These are phyloP conservation scores for Nycticryphes semicollaris DNA, from an alignment of 2,113 vertebrate genomes.

Conservation along the genomic window DNA sequence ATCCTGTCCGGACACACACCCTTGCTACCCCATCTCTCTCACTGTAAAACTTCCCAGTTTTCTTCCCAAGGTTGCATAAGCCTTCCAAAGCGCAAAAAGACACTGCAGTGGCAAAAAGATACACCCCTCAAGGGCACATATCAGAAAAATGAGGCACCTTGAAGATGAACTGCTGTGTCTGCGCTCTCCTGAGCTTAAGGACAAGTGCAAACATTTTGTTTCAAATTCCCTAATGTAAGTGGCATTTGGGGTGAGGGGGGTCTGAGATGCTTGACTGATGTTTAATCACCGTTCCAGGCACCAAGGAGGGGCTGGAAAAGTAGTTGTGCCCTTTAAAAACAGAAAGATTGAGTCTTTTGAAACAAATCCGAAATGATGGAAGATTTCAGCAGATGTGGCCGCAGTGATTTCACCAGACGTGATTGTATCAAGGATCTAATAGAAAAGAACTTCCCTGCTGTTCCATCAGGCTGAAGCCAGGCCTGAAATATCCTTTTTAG, in stretches of 20 bases:
- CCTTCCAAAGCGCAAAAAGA: neutral
- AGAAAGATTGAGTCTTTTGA: constrained; percentile 55
- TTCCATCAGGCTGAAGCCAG: constrained; percentile 47
- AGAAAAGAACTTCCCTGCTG: constrained; percentile 70
- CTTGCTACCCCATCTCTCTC: neutral
- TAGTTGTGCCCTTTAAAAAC: constrained; percentile 23
- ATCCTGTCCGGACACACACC: neutral
- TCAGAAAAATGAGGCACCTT: neutral
- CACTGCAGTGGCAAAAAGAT: neutral
- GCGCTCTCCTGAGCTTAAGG: neutral
- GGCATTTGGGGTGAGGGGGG: neutral
- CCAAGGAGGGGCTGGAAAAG: constrained; percentile 7
- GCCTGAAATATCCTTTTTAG: constrained; percentile 57
- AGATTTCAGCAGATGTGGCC: constrained; percentile 64
- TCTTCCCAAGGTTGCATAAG: constrained; percentile 14
- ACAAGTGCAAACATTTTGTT: neutral
- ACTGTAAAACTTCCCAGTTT: neutral
- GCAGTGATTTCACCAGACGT: constrained; percentile 52
- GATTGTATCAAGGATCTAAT: constrained; percentile 57
- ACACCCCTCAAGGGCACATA: neutral
- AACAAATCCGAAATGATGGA: constrained; percentile 59
- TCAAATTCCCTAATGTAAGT: neutral
- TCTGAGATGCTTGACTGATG: neutral
- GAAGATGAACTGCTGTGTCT: neutral
- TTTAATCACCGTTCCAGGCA: neutral